Evolutionary conservation across 2,888 invertebrate genomes (phyloP).

Genomic region (Empis livida): DNA sequence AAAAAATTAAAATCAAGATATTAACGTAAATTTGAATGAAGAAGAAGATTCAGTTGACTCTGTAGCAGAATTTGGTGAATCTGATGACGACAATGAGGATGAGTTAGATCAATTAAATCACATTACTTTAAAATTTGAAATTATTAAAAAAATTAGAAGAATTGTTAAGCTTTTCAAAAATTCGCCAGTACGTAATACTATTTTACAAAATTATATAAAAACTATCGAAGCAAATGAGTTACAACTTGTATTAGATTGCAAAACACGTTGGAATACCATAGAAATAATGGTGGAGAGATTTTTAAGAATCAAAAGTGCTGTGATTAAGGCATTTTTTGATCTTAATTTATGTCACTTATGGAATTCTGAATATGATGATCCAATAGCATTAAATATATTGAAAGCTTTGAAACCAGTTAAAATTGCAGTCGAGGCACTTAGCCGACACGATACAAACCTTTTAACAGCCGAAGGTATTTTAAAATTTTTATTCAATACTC

Average conservation of each 20-base stretch:
- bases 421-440: constrained; percentile 2
- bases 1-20: no score
- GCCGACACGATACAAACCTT: not conserved
- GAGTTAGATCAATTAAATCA: no score
- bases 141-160: no score
- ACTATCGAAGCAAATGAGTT: not conserved
- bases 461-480: constrained; percentile 4
- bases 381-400: not conserved
- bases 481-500: constrained; percentile 3
- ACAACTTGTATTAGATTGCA: constrained; percentile 2
- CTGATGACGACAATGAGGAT: no score
- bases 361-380: constrained; percentile 1
- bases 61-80: no score
- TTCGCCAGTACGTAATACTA: not conserved
- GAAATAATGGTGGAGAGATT: constrained; percentile 1
- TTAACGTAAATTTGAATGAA: no score
- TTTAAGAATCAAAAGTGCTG: not conserved
- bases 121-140: no score
- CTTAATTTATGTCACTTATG: constrained; percentile 1
- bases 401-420: constrained; percentile 1
- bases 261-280: constrained; percentile 3
- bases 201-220: constrained; percentile 4
- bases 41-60: no score
- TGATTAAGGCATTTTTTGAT: not conserved
- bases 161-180: no score